Evolutionary conservation across 2,888 invertebrate species (phyloP), one percentile per base, ranked within the genome.

Genomic region (Clivina fossor): DNA sequence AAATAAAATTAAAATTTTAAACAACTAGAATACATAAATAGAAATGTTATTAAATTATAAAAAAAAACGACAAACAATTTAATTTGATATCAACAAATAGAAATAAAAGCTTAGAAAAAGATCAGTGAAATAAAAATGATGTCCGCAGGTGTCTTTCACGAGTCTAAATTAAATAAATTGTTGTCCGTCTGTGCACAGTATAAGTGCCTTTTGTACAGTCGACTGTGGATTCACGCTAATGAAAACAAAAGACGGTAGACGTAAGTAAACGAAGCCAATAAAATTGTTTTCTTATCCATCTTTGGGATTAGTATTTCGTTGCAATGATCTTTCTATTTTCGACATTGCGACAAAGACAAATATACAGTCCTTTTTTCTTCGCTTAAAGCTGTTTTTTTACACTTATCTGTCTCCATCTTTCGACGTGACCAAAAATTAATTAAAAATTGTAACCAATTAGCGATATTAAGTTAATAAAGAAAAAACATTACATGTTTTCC

Each of bases 181-280:
- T n/a, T n/a, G n/a, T n/a, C n/a, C n/a, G n/a, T n/a, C n/a, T n/a
- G n/a, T n/a, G 40, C 41, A 19, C 50, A 50, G 50, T 30, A 40
- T 32, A 50, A 41, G 50, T 41, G 32, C 38, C 41, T n/a, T n/a
- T n/a, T n/a, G n/a, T n/a, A n/a, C n/a, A n/a, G n/a, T 40, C 50
- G 40, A 50, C 22, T n/a, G 15, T 19, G 50, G 60, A 61, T 61
- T 53, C 49, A 19, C 41, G 56, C 56, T 63, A 63, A 63, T 63
- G 63, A 62, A 63, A 62, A 63, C 60, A 62, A 63, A 63, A 56
- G 62, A 62, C 57, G 22, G n/a, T n/a, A n/a, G n/a, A n/a, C n/a
- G n/a, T n/a, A n/a, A n/a, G n/a, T 22, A 40, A 41, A 28, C 47
- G 56, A 59, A 58, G 56, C 60, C 58, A 58, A 61, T 60, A 54